Percentiles rank a stretch among this genome's conserved stretches.
These are phyloP conservation scores for Hyles lineata DNA, from an alignment of 2,888 invertebrate genomes.

Conservation along the genomic window DNA sequence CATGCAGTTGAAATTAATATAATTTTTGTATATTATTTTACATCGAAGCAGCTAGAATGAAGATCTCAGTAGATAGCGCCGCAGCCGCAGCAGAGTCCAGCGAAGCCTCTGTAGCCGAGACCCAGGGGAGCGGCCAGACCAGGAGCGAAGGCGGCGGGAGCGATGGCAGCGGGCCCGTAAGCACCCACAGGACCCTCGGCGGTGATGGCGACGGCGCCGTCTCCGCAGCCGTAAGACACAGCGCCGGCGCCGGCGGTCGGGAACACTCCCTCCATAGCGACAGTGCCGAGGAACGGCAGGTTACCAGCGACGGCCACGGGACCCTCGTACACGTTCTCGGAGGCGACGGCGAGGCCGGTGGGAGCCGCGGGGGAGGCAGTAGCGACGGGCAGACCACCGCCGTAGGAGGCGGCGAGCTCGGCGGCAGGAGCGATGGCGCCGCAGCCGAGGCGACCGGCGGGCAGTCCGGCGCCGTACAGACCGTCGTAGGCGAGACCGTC, in stretches of 20 bases:
- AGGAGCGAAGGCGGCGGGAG: constrained; percentile 20
- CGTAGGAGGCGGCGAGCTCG: constrained; percentile 31
- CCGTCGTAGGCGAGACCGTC: constrained; percentile 22
- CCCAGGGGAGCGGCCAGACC: constrained; percentile 30
- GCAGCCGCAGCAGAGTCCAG: constrained; percentile 30
- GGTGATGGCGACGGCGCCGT: constrained; percentile 40
- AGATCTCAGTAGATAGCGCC: constrained; percentile 31
- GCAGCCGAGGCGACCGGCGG: constrained; percentile 24
- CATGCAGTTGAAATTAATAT: background rate
- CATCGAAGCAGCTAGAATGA: background rate
- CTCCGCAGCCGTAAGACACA: constrained; percentile 49
- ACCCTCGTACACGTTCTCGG: constrained; percentile 48
- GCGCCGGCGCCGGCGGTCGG: constrained; percentile 48
- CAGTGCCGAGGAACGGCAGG: constrained; percentile 54
- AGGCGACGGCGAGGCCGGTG: constrained; percentile 39
- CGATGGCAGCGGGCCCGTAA: constrained; percentile 14
- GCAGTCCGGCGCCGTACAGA: constrained; percentile 23
- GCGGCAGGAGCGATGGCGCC: constrained; percentile 25
- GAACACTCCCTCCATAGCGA: constrained; percentile 48
- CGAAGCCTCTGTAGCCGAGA: constrained; percentile 35
- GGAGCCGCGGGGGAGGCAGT: constrained; percentile 19
- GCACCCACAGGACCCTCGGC: constrained; percentile 32
- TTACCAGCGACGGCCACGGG: constrained; percentile 46
- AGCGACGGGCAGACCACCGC: constrained; percentile 35
- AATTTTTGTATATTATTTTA: constrained; percentile 5